Percentiles rank a stretch among this genome's conserved stretches.
Conservation (phyloP, 2,888 invertebrate species). For the Entomobrya multifasciata region DNA sequence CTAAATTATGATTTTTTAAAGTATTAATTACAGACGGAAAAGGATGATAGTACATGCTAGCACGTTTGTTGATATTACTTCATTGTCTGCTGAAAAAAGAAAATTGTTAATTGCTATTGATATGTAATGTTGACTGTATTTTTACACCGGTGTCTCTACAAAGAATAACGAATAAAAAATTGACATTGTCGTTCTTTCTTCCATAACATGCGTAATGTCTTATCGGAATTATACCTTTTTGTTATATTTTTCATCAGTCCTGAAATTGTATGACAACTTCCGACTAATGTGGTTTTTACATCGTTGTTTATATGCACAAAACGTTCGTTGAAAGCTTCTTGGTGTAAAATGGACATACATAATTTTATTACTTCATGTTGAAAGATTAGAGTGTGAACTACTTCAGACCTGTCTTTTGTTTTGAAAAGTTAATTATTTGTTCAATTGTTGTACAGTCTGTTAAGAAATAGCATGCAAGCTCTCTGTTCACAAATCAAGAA, state of each 20-base stretch:
- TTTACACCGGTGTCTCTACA: slow-evolving; percentile 41
- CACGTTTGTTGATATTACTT: slow-evolving; percentile 12
- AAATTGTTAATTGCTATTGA: slow-evolving; percentile 11
- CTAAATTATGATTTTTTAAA: too few species aligned
- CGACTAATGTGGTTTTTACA: neutral
- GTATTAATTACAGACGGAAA: too few species aligned
- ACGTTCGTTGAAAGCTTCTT: too few species aligned
- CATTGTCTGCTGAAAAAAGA: slow-evolving; percentile 26
- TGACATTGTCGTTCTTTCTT: slow-evolving; percentile 35
- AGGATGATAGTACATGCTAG: slow-evolving; percentile 28
- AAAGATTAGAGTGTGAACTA: neutral
- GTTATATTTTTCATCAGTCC: slow-evolving; percentile 32
- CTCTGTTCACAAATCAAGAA: too few species aligned
- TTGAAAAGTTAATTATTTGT: too few species aligned
- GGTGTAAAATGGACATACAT: too few species aligned
- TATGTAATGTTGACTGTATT: too few species aligned
- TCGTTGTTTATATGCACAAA: neutral
- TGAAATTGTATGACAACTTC: slow-evolving; percentile 41
- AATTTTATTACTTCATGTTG: neutral
- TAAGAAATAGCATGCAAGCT: too few species aligned
- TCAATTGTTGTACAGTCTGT: too few species aligned
- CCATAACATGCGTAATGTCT: neutral
- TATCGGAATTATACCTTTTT: neutral
- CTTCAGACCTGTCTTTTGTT: neutral
- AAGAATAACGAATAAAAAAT: slow-evolving; percentile 40